phyloP scores from a whole-genome alignment of 2,113 vertebrate species.

The Chaetops frenatus region DNA sequence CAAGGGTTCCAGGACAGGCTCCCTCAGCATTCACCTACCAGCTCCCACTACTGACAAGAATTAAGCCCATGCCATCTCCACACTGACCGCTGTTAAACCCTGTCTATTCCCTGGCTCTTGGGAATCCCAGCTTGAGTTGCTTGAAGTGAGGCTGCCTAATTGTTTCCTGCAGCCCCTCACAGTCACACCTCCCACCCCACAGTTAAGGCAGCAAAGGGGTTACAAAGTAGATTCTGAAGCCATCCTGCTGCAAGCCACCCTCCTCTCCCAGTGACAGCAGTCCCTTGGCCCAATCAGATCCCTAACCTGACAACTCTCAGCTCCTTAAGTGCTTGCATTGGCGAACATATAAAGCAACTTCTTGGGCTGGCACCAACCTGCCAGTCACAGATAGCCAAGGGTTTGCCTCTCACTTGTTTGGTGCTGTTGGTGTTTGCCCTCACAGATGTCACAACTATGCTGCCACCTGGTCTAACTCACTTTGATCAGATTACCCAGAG shows the following conservation, averaged over 20 bases:
- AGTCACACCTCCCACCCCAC: neutral
- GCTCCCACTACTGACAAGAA: neutral
- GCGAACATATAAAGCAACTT: neutral
- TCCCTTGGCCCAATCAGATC: rapidly evolving
- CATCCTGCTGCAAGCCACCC: neutral
- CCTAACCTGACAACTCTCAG: rapidly evolving
- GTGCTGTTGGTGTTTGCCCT: neutral
- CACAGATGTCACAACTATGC: rapidly evolving
- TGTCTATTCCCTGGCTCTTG: neutral
- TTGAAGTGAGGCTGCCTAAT: neutral
- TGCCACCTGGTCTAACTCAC: neutral
- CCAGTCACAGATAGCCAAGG: neutral
- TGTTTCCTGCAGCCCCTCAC: neutral
- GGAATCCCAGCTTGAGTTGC: neutral
- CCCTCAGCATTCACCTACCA: neutral
- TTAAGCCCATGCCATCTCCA: neutral
- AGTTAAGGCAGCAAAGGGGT: rapidly evolving
- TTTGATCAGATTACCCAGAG: neutral
- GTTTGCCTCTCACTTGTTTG: neutral
- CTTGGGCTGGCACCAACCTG: neutral
- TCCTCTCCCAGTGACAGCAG: neutral
- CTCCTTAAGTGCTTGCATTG: rapidly evolving
- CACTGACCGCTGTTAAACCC: neutral
- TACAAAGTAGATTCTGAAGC: neutral
- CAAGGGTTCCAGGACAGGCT: neutral